Percentiles rank a stretch among this genome's conserved stretches.
These are phyloP conservation scores for Aurelia aurita complex sp. Pacific DNA, from an alignment of 30 jellyfish, hydroid and myxozoan genomes.

Conservation along the genomic window DNA sequence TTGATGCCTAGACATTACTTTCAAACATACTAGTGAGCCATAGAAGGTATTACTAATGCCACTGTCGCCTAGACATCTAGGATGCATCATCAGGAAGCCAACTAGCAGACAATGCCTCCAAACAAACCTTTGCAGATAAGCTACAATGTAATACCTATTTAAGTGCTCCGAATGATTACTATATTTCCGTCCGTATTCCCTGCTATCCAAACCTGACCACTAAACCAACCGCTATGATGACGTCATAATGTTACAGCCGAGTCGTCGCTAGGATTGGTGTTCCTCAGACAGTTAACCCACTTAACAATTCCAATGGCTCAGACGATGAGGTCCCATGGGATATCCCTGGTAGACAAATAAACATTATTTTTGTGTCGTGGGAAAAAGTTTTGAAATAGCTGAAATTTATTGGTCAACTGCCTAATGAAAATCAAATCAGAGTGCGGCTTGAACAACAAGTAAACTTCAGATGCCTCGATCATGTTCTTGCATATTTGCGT, in stretches of 20 bases:
- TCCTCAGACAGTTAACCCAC: conserved; percentile 31
- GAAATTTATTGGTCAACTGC: background rate
- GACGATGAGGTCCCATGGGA: conserved; percentile 20
- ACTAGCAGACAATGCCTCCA: background rate
- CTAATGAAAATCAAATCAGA: conserved; percentile 13
- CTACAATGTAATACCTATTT: conserved; percentile 21
- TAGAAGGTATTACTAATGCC: no score
- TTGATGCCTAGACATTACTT: no score
- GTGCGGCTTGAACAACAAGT: conserved; percentile 10
- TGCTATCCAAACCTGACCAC: background rate
- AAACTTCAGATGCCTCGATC: background rate
- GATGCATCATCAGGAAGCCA: no score
- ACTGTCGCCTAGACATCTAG: no score
- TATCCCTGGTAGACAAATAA: conserved; percentile 41
- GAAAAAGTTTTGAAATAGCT: conserved; percentile 19
- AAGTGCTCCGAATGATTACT: conserved; percentile 12
- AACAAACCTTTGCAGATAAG: background rate
- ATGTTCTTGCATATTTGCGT: background rate
- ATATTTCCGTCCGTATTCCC: conserved; percentile 15
- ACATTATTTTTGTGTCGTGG: conserved; percentile 46
- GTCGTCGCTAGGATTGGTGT: no score
- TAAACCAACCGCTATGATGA: conserved; percentile 44
- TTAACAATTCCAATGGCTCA: conserved; percentile 5
- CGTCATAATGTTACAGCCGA: background rate
- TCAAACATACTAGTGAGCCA: no score